These are phyloP conservation scores for Alloplasta piceator DNA, from an alignment of 2,888 invertebrate species.

Conservation along the genomic window DNA sequence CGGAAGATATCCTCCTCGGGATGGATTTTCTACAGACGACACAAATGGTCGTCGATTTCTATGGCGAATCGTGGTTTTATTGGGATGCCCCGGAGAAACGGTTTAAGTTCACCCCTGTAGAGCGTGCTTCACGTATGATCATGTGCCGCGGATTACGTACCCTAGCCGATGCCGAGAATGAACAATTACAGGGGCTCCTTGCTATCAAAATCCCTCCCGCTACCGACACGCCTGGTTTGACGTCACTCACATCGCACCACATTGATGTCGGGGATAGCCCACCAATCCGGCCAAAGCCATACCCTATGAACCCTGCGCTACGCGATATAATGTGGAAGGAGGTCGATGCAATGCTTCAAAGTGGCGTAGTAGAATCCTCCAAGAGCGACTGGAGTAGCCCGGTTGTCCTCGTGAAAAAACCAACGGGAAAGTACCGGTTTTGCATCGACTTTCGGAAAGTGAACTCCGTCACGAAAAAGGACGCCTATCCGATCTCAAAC, in stretches of 20 bases:
- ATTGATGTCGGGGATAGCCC: background rate
- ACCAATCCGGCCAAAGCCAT: background rate
- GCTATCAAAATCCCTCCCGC: background rate
- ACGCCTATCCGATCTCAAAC: background rate
- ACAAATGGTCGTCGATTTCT: background rate
- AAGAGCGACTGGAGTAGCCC: conserved; percentile 63
- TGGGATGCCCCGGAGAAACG: background rate
- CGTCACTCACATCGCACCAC: background rate
- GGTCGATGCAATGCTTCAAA: background rate
- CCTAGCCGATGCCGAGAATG: background rate
- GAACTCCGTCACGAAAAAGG: conserved; percentile 69
- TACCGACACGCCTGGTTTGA: background rate
- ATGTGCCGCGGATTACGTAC: background rate
- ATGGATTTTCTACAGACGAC: background rate
- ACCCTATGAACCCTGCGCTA: background rate
- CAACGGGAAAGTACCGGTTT: conserved; percentile 70
- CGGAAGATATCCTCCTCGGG: background rate
- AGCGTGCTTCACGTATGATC: background rate
- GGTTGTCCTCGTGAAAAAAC: conserved; percentile 71
- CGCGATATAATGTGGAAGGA: background rate
- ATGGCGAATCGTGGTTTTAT: background rate
- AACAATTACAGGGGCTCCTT: background rate
- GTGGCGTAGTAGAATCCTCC: background rate
- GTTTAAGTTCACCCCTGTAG: background rate
- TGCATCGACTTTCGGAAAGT: conserved; percentile 71